phyloP scores from a whole-genome alignment of 2,888 invertebrate genomes.

The Drosophila nr. medialis region DNA sequence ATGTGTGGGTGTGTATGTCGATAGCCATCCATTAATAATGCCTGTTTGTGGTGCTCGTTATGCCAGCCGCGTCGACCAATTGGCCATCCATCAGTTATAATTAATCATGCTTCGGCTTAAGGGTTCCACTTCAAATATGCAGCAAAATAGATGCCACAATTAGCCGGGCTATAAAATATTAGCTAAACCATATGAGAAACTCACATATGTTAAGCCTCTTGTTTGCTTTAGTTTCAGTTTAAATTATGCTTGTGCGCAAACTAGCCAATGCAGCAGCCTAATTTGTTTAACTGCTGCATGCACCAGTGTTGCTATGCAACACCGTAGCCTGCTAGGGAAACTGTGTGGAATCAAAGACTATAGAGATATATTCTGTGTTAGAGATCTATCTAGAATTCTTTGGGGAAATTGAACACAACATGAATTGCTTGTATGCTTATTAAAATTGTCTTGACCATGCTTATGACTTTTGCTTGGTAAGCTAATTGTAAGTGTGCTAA shows the following conservation, averaged over 20 bases:
- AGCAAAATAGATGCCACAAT: constrained; percentile 60
- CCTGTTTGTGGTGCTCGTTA: constrained; percentile 57
- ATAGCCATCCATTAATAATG: constrained; percentile 71
- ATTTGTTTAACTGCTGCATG: not conserved
- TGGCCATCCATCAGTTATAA: constrained; percentile 80
- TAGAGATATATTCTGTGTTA: not conserved
- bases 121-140: constrained; percentile 57
- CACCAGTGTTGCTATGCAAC: not conserved
- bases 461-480: not conserved
- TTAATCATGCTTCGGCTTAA: constrained; percentile 76
- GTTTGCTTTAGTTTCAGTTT: not conserved
- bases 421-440: not conserved
- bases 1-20: constrained; percentile 31
- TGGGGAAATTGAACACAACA: not conserved
- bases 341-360: not conserved
- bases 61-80: constrained; percentile 65
- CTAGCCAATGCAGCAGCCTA: not conserved
- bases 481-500: constrained; percentile 19
- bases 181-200: constrained; percentile 40
- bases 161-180: constrained; percentile 44
- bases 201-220: constrained; percentile 33
- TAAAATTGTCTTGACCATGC: not conserved
- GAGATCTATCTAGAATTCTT: not conserved
- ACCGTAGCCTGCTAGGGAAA: not conserved
- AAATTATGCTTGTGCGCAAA: not conserved